Evolutionary conservation across 2,797 vertebrate genomes (phyloP).

Genomic region (Smutsia temminckii): DNA sequence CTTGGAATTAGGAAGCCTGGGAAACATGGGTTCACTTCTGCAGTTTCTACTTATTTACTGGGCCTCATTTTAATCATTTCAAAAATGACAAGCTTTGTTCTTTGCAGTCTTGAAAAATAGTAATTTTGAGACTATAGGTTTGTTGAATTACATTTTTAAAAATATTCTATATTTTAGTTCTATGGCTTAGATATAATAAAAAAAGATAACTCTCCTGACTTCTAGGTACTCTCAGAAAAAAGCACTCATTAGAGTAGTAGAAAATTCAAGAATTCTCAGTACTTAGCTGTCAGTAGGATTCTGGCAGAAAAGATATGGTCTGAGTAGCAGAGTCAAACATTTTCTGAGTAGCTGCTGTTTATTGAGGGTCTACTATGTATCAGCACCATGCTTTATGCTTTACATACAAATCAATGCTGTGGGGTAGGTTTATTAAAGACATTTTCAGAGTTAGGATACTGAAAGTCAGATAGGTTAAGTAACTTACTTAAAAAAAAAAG

Average conservation of each 20-base stretch:
- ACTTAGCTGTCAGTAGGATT: conserved; percentile 27
- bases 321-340: background rate
- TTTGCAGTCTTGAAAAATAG: conserved; percentile 46
- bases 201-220: conserved; percentile 40
- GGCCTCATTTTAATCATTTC: conserved; percentile 18
- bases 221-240: conserved; percentile 23
- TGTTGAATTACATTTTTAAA: background rate
- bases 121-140: conserved; percentile 51
- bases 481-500: background rate
- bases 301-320: conserved; percentile 8
- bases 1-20: background rate
- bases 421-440: background rate
- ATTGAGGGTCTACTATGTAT: background rate
- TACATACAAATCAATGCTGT: background rate
- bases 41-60: background rate
- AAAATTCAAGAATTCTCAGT: conserved; percentile 55
- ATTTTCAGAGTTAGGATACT: conserved; percentile 20
- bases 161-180: background rate
- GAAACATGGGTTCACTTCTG: background rate
- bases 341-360: background rate
- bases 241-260: conserved; percentile 27
- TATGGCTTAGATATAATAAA: conserved; percentile 48
- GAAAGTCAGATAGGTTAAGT: conserved; percentile 9
- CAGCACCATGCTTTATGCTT: background rate
- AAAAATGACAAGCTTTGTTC: conserved; percentile 40